phyloP scores from a whole-genome alignment of 1,140 invertebrate genomes.

The Zelostemma sp. region DNA sequence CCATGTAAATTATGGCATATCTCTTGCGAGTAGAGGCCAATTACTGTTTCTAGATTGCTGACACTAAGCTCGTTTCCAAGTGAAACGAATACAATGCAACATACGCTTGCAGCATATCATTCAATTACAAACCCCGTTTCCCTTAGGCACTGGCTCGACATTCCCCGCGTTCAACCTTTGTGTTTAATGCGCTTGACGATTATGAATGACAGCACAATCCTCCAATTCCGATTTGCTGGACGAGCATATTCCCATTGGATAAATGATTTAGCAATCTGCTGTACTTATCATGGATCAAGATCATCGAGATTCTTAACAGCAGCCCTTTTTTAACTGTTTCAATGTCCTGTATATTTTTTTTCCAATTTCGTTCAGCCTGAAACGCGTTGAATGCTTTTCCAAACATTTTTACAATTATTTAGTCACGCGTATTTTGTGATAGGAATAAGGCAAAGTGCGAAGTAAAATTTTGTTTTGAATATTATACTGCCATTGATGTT shows the following conservation, averaged over 20 bases:
- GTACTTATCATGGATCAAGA: no score
- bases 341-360: no score
- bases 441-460: no score
- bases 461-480: no score
- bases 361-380: no score
- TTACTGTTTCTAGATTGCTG: slow-evolving; percentile 41
- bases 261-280: neutral
- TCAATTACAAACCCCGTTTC: slow-evolving; percentile 33
- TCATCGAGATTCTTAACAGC: no score
- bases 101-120: slow-evolving; percentile 23
- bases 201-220: slow-evolving; percentile 28
- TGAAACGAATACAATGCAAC: slow-evolving; percentile 34
- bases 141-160: slow-evolving; percentile 19
- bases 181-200: slow-evolving; percentile 22
- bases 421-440: no score
- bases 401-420: neutral
- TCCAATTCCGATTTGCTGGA: neutral
- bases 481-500: no score
- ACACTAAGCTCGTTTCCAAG: slow-evolving; percentile 28
- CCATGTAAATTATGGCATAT: slow-evolving; percentile 25
- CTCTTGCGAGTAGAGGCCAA: slow-evolving; percentile 29
- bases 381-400: no score
- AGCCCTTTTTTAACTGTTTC: no score
- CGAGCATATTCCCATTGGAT: slow-evolving; percentile 4
- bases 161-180: slow-evolving; percentile 13